Evolutionary conservation across 2,113 vertebrate genomes (phyloP), one percentile per base, ranked within the genome.

Genomic region (Lota lota): DNA sequence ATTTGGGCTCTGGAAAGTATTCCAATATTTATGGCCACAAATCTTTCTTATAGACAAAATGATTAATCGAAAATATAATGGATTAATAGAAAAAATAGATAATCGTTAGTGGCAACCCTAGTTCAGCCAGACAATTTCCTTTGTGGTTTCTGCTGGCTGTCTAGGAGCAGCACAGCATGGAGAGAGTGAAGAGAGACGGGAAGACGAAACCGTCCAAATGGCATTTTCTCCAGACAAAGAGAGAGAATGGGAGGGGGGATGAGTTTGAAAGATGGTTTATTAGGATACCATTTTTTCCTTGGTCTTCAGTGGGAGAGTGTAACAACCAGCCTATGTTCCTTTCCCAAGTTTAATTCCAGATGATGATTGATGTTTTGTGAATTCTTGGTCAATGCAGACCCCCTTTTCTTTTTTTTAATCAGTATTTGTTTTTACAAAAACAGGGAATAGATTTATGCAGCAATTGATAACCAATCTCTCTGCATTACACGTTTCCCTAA

Each of bases 191-290:
- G 14, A 15, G 50, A 19, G 17, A 56, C 5, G 72, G 66, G 74
- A 83, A 79, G 82, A 88, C 78, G 79, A 77, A 68, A 65, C 1
- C 1, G 69, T 82, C 78, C 85, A 84, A 24, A 73, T 87, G 81
- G 81, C 73, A 33, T 66, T 72, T 11, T 7, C 19, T 82, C 63
- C 75, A 84, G 82, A 86, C 79, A 82, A 71, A 33, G 60, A 60
- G 63, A 64, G 4, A 18, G n/a, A 40, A 12, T n/a, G 54, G 21
- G 22, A 61, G 36, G 19, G n/a, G 33, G 2, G 64, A 70, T 61
- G 21, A 47, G 53, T 33, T 14, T 59, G 54, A 7, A 63, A 59
- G 60, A 79, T 16, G 58, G 22, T 66, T 47, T 47, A 47, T 47
- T 47, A 47, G 40, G 40, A 47, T 47, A 47, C 40, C 1, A 3